These are phyloP conservation scores for Corynorhinus townsendii DNA, from an alignment of 2,113 vertebrate species.

Conservation along the genomic window DNA sequence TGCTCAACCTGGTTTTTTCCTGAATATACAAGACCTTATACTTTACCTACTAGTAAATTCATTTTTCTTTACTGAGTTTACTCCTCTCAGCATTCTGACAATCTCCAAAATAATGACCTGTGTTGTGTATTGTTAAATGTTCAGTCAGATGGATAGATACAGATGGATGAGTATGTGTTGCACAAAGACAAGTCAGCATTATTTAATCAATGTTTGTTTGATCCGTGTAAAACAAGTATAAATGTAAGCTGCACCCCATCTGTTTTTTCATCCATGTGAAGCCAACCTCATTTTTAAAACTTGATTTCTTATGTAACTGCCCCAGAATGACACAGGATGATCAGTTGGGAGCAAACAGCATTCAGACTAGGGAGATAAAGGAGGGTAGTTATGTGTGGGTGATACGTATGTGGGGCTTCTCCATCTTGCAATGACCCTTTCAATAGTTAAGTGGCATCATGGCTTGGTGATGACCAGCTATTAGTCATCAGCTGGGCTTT, in stretches of 20 bases:
- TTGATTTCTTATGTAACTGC: constrained; percentile 58
- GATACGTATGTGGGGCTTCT: not conserved
- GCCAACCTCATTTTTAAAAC: constrained; percentile 63
- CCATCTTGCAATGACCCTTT: not conserved
- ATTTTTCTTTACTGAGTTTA: constrained; percentile 10
- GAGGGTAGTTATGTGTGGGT: not conserved
- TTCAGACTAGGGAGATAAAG: not conserved
- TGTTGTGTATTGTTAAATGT: constrained; percentile 24
- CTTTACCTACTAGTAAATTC: not conserved
- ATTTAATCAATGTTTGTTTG: constrained; percentile 70
- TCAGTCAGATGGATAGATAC: constrained; percentile 54
- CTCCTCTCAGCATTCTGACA: constrained; percentile 45
- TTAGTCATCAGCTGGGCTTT: constrained; percentile 17
- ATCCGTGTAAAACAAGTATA: constrained; percentile 51
- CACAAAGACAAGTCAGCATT: constrained; percentile 63
- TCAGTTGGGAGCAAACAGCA: constrained; percentile 36
- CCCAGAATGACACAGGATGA: constrained; percentile 44
- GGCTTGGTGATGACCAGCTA: not conserved
- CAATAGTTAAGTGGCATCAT: not conserved
- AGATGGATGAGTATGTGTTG: constrained; percentile 53
- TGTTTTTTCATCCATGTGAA: constrained; percentile 63
- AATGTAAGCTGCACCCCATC: constrained; percentile 57
- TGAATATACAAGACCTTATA: not conserved
- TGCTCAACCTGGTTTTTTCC: not conserved
- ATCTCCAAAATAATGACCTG: constrained; percentile 47